These are phyloP conservation scores for Drosophila paulistorum DNA, from an alignment of 1,140 invertebrate species.

Conservation along the genomic window DNA sequence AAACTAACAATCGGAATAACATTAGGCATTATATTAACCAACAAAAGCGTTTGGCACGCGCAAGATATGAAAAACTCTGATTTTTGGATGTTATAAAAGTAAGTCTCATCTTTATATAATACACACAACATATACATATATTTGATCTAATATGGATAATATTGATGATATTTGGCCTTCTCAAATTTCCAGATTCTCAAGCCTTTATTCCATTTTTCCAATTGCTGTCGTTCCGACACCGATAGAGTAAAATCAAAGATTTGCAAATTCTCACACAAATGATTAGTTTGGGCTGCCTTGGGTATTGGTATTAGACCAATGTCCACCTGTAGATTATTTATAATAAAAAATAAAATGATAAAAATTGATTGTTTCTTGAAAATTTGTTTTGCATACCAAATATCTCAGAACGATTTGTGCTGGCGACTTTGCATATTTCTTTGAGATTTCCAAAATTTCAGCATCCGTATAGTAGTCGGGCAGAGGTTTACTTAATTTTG, in stretches of 20 bases:
- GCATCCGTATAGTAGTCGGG: slow-evolving; percentile 83
- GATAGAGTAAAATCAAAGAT: slow-evolving; percentile 90
- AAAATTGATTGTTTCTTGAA: background rate
- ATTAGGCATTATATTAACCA: slow-evolving; percentile 5
- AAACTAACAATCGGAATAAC: slow-evolving; percentile 19
- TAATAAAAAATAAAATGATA: background rate
- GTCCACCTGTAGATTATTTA: slow-evolving; percentile 85
- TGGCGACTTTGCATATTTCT: slow-evolving; percentile 87
- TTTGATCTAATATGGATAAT: slow-evolving; percentile 44
- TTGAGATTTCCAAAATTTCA: slow-evolving; percentile 85
- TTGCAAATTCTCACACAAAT: slow-evolving; percentile 89
- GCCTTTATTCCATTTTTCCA: slow-evolving; percentile 85
- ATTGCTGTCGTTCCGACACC: slow-evolving; percentile 85
- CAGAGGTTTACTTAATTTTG: slow-evolving; percentile 74
- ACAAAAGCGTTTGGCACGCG: slow-evolving; percentile 13
- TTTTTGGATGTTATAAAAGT: background rate
- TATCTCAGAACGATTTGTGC: slow-evolving; percentile 89
- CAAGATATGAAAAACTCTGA: slow-evolving; percentile 16
- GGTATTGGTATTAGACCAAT: slow-evolving; percentile 91
- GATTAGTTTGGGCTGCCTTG: slow-evolving; percentile 89
- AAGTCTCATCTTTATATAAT: background rate
- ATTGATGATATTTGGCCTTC: slow-evolving; percentile 52
- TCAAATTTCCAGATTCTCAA: slow-evolving; percentile 53
- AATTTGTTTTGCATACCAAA: slow-evolving; percentile 66
- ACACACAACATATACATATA: background rate